Base-by-base conservation (phyloP, 1,140 invertebrate genomes). In the Pissodes strobi region DNA sequence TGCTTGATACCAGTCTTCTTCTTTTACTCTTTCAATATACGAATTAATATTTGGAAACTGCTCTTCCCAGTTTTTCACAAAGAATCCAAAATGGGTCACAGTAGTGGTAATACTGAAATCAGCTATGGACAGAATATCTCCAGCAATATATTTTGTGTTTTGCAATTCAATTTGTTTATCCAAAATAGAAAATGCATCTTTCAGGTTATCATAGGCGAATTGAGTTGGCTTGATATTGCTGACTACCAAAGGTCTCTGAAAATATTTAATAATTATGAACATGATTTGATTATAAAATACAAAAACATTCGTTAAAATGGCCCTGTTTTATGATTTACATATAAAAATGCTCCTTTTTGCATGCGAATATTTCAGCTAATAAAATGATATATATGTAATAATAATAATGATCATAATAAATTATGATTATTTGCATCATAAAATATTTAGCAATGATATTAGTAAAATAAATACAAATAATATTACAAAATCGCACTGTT, bases 41-140 rank as follows among this genome's bases (percentile, higher is more conserved):
- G 27, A 30, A 15, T 49, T 52, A 13, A 64, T 49, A 25, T 57
- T 8, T 12, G 43, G 15, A 58, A 57, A 64, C 3, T 64, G 43
- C 6, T 39, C 48, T 34, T 55, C 60, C 30, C 19, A 63, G 23
- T 49, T 21, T 12, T 15, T 9, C 8, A 64, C 8, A 43, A 67
- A 58, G 10, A 49, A 34, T 9, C 22, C 23, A 52, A 51, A 61
- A 37, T n/a, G 34, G 1, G 65, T 48, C 4, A 66, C 23, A 2
- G 57, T 59, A 1, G 63, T 46, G 1, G 22, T 27, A 15, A 67
- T 53, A 43, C 58, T 68, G 21, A 70, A 68, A 61, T 70, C 69
- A 15, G 69, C 69, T 13, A 70, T 67, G 3, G 66, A 66, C 30
- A 68, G 25, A 10, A 12, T n/a, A 27, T 68, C 51, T 22, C 69